Percentiles rank a stretch among this genome's conserved stretches.
These are phyloP conservation scores for Phyllostomus hastatus DNA, from an alignment of 2,113 vertebrate genomes.

Conservation along the genomic window DNA sequence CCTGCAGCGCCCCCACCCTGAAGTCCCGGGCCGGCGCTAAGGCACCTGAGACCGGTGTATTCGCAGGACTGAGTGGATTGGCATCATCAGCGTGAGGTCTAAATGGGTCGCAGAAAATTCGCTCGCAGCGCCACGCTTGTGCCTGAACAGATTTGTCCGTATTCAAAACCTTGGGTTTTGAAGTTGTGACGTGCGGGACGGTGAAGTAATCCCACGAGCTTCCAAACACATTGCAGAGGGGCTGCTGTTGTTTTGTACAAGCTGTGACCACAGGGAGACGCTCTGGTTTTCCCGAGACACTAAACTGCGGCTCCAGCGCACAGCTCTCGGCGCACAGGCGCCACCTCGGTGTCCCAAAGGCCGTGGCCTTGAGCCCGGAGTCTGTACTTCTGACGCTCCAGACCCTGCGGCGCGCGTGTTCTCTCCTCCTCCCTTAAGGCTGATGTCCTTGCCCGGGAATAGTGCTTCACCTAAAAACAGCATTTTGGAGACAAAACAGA, in stretches of 20 bases:
- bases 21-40: no score
- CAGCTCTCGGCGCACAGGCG: not conserved
- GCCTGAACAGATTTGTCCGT: no score
- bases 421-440: not conserved
- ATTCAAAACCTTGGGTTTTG: not conserved
- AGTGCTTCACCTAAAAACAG: not conserved
- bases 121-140: not conserved
- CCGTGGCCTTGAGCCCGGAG: not conserved
- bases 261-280: not conserved
- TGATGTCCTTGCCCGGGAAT: not conserved
- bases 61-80: not conserved
- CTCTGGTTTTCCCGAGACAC: not conserved
- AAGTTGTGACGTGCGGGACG: not conserved
- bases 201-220: not conserved
- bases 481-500: not conserved
- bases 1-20: not conserved
- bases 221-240: not conserved
- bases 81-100: no score
- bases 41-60: no score
- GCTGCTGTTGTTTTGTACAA: not conserved
- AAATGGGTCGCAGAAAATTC: not conserved
- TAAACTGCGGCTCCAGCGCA: rapidly evolving
- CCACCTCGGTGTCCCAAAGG: not conserved
- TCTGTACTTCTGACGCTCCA: not conserved
- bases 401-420: no score